These are phyloP conservation scores for Campylomormyrus tamandua DNA, from an alignment of 2,113 vertebrate species.

Conservation along the genomic window DNA sequence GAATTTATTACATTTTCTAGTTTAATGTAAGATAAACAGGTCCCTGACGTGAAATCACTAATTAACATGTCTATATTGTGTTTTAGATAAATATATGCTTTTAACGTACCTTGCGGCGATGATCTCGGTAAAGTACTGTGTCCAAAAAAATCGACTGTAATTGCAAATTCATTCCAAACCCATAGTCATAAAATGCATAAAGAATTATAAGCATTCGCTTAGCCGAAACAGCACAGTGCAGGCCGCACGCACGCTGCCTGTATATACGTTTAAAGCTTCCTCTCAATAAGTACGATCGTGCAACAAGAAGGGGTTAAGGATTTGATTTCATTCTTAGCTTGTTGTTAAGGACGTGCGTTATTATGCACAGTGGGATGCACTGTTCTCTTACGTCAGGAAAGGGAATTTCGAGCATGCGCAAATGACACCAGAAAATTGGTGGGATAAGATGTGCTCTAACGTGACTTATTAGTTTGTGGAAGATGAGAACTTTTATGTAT, in stretches of 20 bases:
- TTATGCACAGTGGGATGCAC: not conserved
- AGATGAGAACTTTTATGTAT: not conserved
- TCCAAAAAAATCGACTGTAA: not conserved
- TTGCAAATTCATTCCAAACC: not conserved
- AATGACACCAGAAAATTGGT: conserved; percentile 23
- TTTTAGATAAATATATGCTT: not conserved
- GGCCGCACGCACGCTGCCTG: not conserved
- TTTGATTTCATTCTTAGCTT: not conserved
- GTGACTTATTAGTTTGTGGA: conserved; percentile 16
- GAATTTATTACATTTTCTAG: not conserved
- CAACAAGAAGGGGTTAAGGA: not conserved
- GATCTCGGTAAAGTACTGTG: not conserved
- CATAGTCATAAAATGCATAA: not conserved
- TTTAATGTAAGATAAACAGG: not conserved
- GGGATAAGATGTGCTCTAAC: conserved; percentile 36
- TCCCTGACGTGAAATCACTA: not conserved
- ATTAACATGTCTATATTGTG: not conserved
- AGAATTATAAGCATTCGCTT: not conserved
- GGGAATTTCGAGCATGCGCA: conserved; percentile 9
- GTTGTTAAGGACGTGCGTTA: not conserved
- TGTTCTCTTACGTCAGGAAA: not conserved
- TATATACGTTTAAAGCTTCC: not conserved
- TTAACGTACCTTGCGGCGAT: not conserved
- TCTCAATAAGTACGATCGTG: not conserved
- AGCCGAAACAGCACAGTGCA: not conserved